A percentile compares a stretch with the other conserved stretches of the same genome.
These are phyloP conservation scores for Odocoileus virginianus DNA, from an alignment of 2,113 vertebrate species.

Conservation along the genomic window DNA sequence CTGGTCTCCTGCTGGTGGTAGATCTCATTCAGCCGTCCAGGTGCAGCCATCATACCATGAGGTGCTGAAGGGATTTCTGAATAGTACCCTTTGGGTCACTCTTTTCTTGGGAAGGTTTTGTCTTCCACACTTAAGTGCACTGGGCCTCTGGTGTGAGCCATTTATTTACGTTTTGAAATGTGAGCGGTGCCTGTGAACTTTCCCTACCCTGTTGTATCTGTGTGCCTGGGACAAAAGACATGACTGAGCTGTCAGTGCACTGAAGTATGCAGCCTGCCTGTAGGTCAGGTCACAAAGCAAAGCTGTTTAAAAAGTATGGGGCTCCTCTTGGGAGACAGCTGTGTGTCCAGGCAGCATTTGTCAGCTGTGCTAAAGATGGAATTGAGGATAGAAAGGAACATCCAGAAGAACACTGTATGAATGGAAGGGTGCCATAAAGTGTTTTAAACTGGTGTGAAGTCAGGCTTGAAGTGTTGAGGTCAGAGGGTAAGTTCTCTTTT, in stretches of 20 bases:
- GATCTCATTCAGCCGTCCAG: background rate
- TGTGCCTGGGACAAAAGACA: slow-evolving; percentile 58
- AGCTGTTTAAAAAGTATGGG: slow-evolving; percentile 41
- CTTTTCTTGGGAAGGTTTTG: slow-evolving; percentile 47
- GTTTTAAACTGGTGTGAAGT: slow-evolving; percentile 65
- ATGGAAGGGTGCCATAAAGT: slow-evolving; percentile 59
- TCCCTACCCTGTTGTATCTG: slow-evolving; percentile 48
- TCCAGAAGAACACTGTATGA: slow-evolving; percentile 47
- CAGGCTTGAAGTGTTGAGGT: slow-evolving; percentile 48
- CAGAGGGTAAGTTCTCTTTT: slow-evolving; percentile 18
- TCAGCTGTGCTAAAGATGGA: slow-evolving; percentile 68
- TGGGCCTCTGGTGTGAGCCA: slow-evolving; percentile 53
- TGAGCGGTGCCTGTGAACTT: slow-evolving; percentile 38
- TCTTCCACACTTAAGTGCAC: slow-evolving; percentile 60
- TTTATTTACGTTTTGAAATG: slow-evolving; percentile 74
- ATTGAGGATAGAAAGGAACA: slow-evolving; percentile 63
- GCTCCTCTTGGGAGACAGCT: slow-evolving; percentile 62
- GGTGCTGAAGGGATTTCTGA: slow-evolving; percentile 4
- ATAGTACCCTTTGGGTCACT: slow-evolving; percentile 18
- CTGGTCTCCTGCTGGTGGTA: background rate
- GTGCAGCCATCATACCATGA: background rate
- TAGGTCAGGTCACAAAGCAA: slow-evolving; percentile 47
- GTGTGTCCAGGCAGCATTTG: slow-evolving; percentile 43
- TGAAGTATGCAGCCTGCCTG: slow-evolving; percentile 46
- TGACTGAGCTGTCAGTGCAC: slow-evolving; percentile 29